Evolutionary conservation across 2,888 invertebrate species (phyloP).

Genomic region (Lasioglossum figueresi): DNA sequence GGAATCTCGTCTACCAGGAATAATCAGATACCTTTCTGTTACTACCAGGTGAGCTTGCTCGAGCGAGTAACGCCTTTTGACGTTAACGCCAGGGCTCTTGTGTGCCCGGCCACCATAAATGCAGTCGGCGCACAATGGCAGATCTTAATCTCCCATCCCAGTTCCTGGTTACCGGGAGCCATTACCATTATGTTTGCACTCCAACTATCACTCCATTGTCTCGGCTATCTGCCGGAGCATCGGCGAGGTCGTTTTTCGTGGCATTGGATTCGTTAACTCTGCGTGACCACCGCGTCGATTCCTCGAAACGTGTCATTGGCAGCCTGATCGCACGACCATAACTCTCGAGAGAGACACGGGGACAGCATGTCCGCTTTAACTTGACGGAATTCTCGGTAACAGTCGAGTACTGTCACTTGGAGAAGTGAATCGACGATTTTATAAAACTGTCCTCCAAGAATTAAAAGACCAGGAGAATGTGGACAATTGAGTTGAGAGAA

Average conservation of each 20-base stretch:
- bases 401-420: not conserved
- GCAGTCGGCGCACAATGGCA: constrained; percentile 75
- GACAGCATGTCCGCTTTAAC: not conserved
- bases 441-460: not conserved
- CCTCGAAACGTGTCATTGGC: not conserved
- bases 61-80: constrained; percentile 81
- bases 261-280: constrained; percentile 54
- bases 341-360: not conserved
- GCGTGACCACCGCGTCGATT: constrained; percentile 26
- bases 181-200: constrained; percentile 79
- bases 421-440: not conserved
- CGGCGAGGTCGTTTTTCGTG: constrained; percentile 52
- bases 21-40: constrained; percentile 65
- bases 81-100: constrained; percentile 79
- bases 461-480: not conserved
- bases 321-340: not conserved
- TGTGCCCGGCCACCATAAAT: constrained; percentile 71
- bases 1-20: constrained; percentile 66
- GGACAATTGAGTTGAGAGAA: too few relatives aligned
- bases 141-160: constrained; percentile 82
- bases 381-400: not conserved
- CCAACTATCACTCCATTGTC: constrained; percentile 74
- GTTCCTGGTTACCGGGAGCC: constrained; percentile 75
- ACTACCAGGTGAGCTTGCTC: constrained; percentile 77
- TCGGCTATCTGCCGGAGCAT: constrained; percentile 72